Base-by-base conservation (phyloP, 1,140 invertebrate genomes). In the Bicyclus anynana region DNA sequence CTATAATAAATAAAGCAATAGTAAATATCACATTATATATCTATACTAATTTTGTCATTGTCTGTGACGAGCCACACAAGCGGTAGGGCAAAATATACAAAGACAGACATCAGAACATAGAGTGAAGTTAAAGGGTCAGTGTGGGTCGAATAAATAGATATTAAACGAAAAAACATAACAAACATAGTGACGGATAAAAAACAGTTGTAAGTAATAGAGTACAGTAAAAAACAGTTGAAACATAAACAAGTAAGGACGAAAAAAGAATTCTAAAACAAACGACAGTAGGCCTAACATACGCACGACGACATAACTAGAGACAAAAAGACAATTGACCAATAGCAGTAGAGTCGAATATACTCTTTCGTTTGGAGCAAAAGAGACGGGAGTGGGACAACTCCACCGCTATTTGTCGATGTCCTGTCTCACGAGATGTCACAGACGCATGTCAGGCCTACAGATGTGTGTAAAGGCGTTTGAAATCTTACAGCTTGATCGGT, bases 401-500 rank as follows among this genome's bases (percentile, higher is more conserved):
- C n/a, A n/a, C n/a, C n/a, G n/a, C n/a, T n/a, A n/a, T n/a, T n/a
- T n/a, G n/a, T n/a, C n/a, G n/a, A n/a, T n/a, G n/a, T n/a, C n/a
- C n/a, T n/a, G n/a, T n/a, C n/a, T n/a, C n/a, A n/a, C n/a, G n/a
- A n/a, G n/a, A n/a, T n/a, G n/a, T n/a, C n/a, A n/a, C n/a, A n/a
- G n/a, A n/a, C n/a, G n/a, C n/a, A n/a, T n/a, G n/a, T n/a, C n/a
- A n/a, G n/a, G n/a, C n/a, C n/a, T n/a, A n/a, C n/a, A 33, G 56
- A 77, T 84, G 81, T 84, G 68, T 77, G 79, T 33, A 12, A 33
- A 76, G 72, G 77, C 73, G 55, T 72, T 59, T 77, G 59, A 69
- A 76, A 74, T 91, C 97, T 98, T 98, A 98, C 97, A 97, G 96
- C 96, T 97, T 98, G 96, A 93, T 98, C 97, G 93, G 97, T 98